Percentiles rank a stretch among this genome's conserved stretches.
These are phyloP conservation scores for Syncerus caffer DNA, from an alignment of 2,797 vertebrate species.

Conservation along the genomic window DNA sequence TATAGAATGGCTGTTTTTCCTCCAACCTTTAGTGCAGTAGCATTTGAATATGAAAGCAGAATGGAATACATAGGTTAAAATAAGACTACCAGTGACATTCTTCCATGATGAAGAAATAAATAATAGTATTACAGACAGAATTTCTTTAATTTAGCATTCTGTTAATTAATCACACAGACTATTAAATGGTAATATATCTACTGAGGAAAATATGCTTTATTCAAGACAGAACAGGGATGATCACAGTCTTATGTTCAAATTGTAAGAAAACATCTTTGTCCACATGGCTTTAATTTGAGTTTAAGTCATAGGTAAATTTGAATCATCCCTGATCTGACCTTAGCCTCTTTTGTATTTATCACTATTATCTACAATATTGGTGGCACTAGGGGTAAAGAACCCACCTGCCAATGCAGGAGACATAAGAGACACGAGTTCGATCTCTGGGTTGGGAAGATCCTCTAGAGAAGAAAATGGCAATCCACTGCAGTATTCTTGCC, in stretches of 20 bases:
- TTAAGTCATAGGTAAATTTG: not conserved
- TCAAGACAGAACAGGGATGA: not conserved
- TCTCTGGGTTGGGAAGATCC: not conserved
- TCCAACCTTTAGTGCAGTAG: not conserved
- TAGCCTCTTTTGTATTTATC: slow-evolving; percentile 10
- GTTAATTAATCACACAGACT: not conserved
- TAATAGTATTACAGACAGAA: not conserved
- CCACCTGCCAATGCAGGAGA: not conserved
- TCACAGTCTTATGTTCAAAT: not conserved
- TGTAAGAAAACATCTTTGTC: not conserved
- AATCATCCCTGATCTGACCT: not conserved
- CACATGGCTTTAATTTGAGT: not conserved
- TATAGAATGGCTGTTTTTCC: not conserved
- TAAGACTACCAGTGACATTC: not conserved
- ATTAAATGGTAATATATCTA: not conserved
- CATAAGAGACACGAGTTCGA: not conserved
- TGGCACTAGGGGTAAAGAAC: not conserved
- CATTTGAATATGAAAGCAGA: not conserved
- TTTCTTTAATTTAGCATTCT: slow-evolving; percentile 1
- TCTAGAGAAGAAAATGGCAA: not conserved
- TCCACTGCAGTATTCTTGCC: not conserved
- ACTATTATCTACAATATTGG: not conserved
- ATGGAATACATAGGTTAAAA: not conserved
- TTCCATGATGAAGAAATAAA: slow-evolving; percentile 1
- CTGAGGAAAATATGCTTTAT: not conserved